Percentiles rank a stretch among this genome's conserved stretches.
phyloP scores from a whole-genome alignment of 1,140 invertebrate species.

The Psix sp. region DNA sequence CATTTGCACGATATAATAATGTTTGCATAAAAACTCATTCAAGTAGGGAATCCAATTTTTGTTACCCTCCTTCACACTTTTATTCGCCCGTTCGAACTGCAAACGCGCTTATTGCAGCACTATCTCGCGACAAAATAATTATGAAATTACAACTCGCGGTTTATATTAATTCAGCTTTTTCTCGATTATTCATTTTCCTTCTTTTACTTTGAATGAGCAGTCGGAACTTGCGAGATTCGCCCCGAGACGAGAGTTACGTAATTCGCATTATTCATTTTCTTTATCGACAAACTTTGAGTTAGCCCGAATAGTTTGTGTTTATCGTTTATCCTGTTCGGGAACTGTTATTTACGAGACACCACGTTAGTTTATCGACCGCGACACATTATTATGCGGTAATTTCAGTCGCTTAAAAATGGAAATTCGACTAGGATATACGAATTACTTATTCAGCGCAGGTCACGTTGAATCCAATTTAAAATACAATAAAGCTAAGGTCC shows the following conservation, averaged over 20 bases:
- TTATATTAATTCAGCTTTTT: too few relatives aligned
- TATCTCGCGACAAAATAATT: too few relatives aligned
- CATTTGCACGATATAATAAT: slow-evolving; percentile 8
- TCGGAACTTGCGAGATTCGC: background rate
- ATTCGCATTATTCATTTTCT: slow-evolving; percentile 16
- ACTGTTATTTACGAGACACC: slow-evolving; percentile 18
- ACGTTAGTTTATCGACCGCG: slow-evolving; percentile 8
- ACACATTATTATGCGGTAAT: slow-evolving; percentile 6
- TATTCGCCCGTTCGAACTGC: background rate
- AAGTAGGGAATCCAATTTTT: slow-evolving; percentile 10
- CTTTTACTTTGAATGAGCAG: background rate
- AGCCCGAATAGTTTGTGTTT: slow-evolving; percentile 12
- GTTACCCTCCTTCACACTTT: background rate
- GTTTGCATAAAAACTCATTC: slow-evolving; percentile 13
- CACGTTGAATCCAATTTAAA: too few relatives aligned
- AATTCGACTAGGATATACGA: background rate
- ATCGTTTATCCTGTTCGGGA: slow-evolving; percentile 11
- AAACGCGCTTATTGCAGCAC: too few relatives aligned
- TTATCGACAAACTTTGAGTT: slow-evolving; percentile 16
- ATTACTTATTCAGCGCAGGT: too few relatives aligned
- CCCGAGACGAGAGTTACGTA: background rate
- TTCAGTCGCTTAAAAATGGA: slow-evolving; percentile 6
- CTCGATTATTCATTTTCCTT: too few relatives aligned
- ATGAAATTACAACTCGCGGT: too few relatives aligned
- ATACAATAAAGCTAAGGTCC: too few relatives aligned